Evolutionary conservation across 2,797 vertebrate genomes (phyloP), one percentile per base, ranked within the genome.

Genomic region (Oryzias sinensis): DNA sequence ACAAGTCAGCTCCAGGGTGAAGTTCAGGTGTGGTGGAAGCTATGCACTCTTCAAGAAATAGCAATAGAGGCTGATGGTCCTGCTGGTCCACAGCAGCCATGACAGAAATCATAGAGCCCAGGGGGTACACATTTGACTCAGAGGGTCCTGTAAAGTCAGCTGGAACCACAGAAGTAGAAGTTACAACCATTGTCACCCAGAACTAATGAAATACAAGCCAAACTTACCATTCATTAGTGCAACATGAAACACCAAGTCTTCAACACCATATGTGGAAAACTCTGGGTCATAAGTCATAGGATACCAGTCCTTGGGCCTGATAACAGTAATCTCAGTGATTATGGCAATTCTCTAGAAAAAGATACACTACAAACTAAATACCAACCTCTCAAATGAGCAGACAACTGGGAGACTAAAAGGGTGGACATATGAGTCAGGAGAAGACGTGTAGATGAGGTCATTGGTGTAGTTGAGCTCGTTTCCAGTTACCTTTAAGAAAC

Each of bases 21-120:
- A 70, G 51, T 5, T 79, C 66, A 11, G 73, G 46, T 0, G 56
- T 74, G 0, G 67, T 65, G 0, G 86, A 62, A 1, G 90, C 88
- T 0, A 91, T 82, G 56, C 94, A 95, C 62, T 94, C 90, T 0
- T 95, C 92, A 20, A 95, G n/a, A 0, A 90, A 76, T 33, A 95
- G 77, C 51, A 89, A 76, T 47, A 94, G 59, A 0, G 91, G 90
- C 72, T 91, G 81, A 67, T 91, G 88, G 33, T 27, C 27, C 1
- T 49, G 56, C 44, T 91, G 86, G 16, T 29, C 61, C 17, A 94
- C 88, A 8, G 80, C 86, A 6, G 93, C 93, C 80, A 87, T 79
- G 59, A 96, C 74, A 0, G 43, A 79, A 5, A 95, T 87, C 0
- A 81, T 4, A 0, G 92, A 86, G 11, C 93, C 81, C 0, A 93